A percentile compares a stretch with the other conserved stretches of the same genome.
Evolutionary conservation across 1,140 invertebrate species (phyloP).

Genomic region (Mamestra configurata): DNA sequence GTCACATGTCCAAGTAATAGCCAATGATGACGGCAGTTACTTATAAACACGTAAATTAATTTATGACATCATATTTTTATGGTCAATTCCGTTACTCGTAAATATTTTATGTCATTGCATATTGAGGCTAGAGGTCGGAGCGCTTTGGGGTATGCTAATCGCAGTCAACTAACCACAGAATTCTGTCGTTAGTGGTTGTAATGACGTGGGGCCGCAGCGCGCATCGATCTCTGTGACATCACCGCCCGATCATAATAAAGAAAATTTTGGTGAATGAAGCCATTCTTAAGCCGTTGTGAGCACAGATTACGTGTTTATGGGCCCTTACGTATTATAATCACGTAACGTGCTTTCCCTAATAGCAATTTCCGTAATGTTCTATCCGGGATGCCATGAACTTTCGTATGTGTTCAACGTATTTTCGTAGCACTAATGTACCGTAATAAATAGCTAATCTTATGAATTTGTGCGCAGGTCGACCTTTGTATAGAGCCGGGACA

Average conservation of each 20-base stretch:
- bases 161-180: conserved; percentile 53
- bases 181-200: conserved; percentile 64
- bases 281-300: conserved; percentile 24
- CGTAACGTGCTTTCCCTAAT: conserved; percentile 39
- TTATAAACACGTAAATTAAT: conserved; percentile 58
- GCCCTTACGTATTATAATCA: conserved; percentile 27
- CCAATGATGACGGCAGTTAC: conserved; percentile 11
- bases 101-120: conserved; percentile 54
- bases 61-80: conserved; percentile 65
- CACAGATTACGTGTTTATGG: conserved; percentile 40
- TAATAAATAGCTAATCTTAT: conserved; percentile 33
- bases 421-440: background rate
- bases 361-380: conserved; percentile 32
- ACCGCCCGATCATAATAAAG: conserved; percentile 29
- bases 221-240: conserved; percentile 56
- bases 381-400: conserved; percentile 23
- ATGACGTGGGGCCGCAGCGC: conserved; percentile 53
- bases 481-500: conserved; percentile 96
- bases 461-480: conserved; percentile 89
- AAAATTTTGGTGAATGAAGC: conserved; percentile 16
- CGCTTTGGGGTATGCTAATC: conserved; percentile 67
- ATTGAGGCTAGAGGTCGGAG: conserved; percentile 34
- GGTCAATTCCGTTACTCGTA: conserved; percentile 59
- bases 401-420: conserved; percentile 9
- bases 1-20: background rate